Percentiles rank a stretch among this genome's conserved stretches.
These are phyloP conservation scores for Merops nubicus DNA, from an alignment of 2,113 vertebrate genomes.

Conservation along the genomic window DNA sequence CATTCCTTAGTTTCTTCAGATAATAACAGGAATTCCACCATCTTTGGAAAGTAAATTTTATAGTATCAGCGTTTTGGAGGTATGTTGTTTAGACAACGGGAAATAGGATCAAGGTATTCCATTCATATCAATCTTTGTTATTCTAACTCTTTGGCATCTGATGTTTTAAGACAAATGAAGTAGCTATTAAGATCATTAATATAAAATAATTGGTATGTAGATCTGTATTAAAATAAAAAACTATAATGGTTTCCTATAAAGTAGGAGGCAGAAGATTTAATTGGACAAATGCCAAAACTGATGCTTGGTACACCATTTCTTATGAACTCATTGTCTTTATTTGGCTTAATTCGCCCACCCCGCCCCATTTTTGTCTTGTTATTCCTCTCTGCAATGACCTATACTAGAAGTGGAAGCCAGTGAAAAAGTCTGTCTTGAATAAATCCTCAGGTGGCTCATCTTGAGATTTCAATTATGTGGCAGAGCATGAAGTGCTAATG, in stretches of 20 bases:
- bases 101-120: background rate
- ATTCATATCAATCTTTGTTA: background rate
- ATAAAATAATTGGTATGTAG: background rate
- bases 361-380: background rate
- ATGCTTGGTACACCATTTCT: background rate
- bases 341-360: background rate
- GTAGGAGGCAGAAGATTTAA: background rate
- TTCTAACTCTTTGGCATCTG: background rate
- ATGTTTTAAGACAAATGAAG: background rate
- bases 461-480: background rate
- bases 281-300: background rate
- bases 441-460: background rate
- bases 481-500: background rate
- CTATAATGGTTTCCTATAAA: background rate
- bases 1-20: background rate
- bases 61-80: background rate
- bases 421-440: background rate
- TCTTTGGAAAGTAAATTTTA: background rate
- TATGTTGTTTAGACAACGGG: background rate
- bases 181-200: background rate
- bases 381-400: background rate
- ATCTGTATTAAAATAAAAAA: background rate
- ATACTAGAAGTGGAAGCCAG: background rate
- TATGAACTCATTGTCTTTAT: background rate
- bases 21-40: background rate